Base-by-base conservation (phyloP, 2,113 vertebrate species). In the Gasterosteus nipponicus region DNA sequence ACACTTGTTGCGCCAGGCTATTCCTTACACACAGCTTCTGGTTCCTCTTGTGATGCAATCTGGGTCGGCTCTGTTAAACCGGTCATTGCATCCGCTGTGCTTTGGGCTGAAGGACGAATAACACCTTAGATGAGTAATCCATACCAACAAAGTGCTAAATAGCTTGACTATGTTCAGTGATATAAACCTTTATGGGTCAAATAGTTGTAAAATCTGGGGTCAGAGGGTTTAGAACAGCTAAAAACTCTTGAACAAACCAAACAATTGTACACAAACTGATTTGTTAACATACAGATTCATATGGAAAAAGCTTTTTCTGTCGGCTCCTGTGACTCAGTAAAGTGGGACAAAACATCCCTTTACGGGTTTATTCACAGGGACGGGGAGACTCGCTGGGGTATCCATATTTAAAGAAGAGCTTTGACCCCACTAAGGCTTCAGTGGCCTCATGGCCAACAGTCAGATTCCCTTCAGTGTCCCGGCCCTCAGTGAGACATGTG, bases 301-400 rank as follows among this genome's bases (percentile, higher is more conserved):
- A 2, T 41, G 46, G 46, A 22, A 39, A 49, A 14, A 15, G 14
- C 47, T 19, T 16, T 18, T 51, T 64, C 69, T 66, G 31, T 60
- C 11, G 33, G 42, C 53, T 53, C 31, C 63, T 51, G n/a, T 22
- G 57, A 19, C 71, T 61, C 73, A 64, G 57, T 78, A 42, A 47
- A 73, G 12, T 41, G 29, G 31, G 56, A 7, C 53, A 0, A 16
- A 67, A 63, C 65, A 73, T 56, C 42, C 51, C 41, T 1, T 58
- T 73, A 77, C 56, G 59, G 73, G 59, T 46, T 66, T 71, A 58
- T 77, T 80, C 73, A 41, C 6, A 7, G 41, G 67, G 58, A 61
- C 41, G 10, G 10, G 42, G 53, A 39, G 51, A 53, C 66, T 53
- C 41, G 38, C 7, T 26, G 22, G 53, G 65, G 39, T 19, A 51